Base-by-base conservation (phyloP, 53 echinoderm and acorn worm genomes). In the Crossaster papposus region DNA sequence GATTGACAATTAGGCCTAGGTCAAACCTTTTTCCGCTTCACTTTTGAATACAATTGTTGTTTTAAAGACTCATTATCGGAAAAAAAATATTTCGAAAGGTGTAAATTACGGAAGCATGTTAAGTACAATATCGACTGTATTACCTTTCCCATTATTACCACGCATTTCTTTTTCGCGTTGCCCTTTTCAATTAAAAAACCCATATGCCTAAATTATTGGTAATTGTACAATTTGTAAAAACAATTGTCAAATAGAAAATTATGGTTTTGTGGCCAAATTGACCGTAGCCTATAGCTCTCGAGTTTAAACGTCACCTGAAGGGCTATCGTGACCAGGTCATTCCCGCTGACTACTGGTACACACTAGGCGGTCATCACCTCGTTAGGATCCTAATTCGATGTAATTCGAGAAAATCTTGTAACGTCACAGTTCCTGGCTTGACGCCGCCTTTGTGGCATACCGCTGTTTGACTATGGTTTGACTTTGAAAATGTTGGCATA, bases 321-420 rank as follows among this genome's bases (percentile, higher is more conserved):
- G 58, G 2, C 17, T 8, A 1, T 17, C 58, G 2, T 58, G 58
- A 58, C 58, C 12, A 58, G 58, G 58, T 58, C 58, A 58, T 58
- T 17, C 22, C 58, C 55, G 32, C 17, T 20, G 50, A 31, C 54
- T 17, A 32, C 33, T 26, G 51, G 51, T 51, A 54, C 6, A 14
- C 54, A 80, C 36, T 17, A n/a, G n/a, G n/a, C n/a, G 36, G 18
- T 22, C 36, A 22, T 74, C 74, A 74, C 74, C 74, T 36, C 74
- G 31, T 74, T 74, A 35, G 10, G 35, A 14, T 74, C 74, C 6
- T 74, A 74, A 74, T 74, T 74, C 74, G 28, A 18, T 32, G 28
- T 74, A 74, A 74, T 74, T 74, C 36, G 33, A 35, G 54, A 80
- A 80, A 80, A 32, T 62, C 11, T 29, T 28, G 14, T 54, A 30